Base-by-base conservation (phyloP, 92 coral and sea anemone species). In the Blastomussa wellsi region DNA sequence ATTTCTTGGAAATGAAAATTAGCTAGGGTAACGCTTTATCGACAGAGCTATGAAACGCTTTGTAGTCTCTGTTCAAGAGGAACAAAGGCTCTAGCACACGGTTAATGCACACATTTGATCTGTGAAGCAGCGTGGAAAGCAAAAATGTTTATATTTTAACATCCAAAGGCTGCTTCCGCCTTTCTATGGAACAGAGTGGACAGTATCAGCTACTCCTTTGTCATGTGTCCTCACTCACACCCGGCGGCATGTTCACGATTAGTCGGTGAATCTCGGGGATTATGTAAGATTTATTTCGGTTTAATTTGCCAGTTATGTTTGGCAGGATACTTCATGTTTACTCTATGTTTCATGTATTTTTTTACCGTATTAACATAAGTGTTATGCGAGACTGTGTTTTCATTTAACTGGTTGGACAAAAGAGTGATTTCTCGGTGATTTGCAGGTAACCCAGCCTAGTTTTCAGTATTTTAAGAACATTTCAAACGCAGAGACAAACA, bases 251-350 rank as follows among this genome's bases (percentile, higher is more conserved):
- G 48, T 44, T 44, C 49, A 44, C 49, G 11, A 13, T 10, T 14
- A 69, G 78, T 81, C 80, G 79, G 79, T 26, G 9, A 83, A 72
- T 59, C 49, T 55, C 16, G 29, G 11, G 80, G 86, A 83, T 83
- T 73, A 83, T 53, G 59, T 83, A 24, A 83, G 79, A 74, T 73
- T 72, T 72, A 72, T 72, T 68, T 68, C 39, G 16, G 20, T 68
- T 36, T 31, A 16, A 9, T 68, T 72, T 42, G 73, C 24, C 80
- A 20, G 53, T 36, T 73, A 47, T 72, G 86, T 72, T 62, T 14
- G 35, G 20, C 76, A 13, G 36, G 69, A 38, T 15, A 35, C 41
- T 72, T 68, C 57, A 16, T 83, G 72, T 83, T 83, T 73, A 73
- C 48, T 83, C 72, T 55, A 15, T 10, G 22, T 37, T 60, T 83